phyloP scores from a whole-genome alignment of 2,888 invertebrate genomes.

The Torymus auratus region DNA sequence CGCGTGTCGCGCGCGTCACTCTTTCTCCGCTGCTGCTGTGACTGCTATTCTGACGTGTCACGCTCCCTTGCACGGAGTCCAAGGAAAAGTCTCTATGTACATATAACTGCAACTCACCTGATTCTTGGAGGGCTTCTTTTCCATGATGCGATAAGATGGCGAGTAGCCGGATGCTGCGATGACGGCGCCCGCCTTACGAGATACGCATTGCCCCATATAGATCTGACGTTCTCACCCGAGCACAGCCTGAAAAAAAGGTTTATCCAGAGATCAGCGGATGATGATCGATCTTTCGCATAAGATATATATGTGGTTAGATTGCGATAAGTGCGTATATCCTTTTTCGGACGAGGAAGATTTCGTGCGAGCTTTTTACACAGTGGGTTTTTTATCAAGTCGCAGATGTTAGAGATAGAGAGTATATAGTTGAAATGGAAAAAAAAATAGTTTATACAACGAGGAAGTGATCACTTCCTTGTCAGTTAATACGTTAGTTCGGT shows the following conservation, averaged over 20 bases:
- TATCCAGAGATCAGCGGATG: too few species aligned
- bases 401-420: too few species aligned
- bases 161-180: conserved; percentile 81
- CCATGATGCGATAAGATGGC: conserved; percentile 78
- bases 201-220: conserved; percentile 88
- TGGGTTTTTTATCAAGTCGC: too few species aligned
- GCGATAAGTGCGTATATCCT: not conserved
- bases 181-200: conserved; percentile 81
- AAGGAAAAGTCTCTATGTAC: conserved; percentile 30
- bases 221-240: conserved; percentile 70
- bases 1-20: conserved; percentile 31
- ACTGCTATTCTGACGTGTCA: conserved; percentile 4
- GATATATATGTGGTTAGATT: conserved; percentile 63
- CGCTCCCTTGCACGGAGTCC: not conserved
- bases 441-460: too few species aligned
- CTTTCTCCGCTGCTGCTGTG: not conserved
- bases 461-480: too few species aligned
- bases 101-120: conserved; percentile 65
- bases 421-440: too few species aligned
- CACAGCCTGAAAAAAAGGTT: conserved; percentile 66
- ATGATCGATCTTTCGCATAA: conserved; percentile 59
- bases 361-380: too few species aligned
- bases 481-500: too few species aligned
- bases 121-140: conserved; percentile 74
- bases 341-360: not conserved